phyloP scores from a whole-genome alignment of 2,797 vertebrate species.

The Antennarius maculatus region DNA sequence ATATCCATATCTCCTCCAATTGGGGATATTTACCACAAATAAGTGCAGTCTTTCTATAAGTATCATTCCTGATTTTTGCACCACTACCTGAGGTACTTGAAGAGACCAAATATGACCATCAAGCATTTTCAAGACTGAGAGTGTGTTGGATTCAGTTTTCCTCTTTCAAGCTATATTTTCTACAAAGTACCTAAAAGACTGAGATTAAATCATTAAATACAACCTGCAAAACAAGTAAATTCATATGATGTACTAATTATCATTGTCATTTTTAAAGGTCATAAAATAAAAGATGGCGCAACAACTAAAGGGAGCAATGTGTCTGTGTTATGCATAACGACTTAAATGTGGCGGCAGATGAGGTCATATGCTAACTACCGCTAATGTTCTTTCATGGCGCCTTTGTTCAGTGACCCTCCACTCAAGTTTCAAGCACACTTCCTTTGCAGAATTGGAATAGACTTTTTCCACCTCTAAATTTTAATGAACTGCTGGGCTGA shows the following conservation, averaged over 20 bases:
- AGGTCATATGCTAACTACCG: constrained; percentile 59
- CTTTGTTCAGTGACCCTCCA: constrained; percentile 53
- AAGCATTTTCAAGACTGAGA: not conserved
- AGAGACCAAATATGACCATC: not conserved
- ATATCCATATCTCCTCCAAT: too few species aligned
- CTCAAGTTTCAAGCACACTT: constrained; percentile 56
- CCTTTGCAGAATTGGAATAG: constrained; percentile 71
- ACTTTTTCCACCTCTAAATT: constrained; percentile 83
- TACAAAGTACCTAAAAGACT: constrained; percentile 1
- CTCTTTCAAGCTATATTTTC: not conserved
- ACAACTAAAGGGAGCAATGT: constrained; percentile 12
- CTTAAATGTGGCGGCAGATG: constrained; percentile 52
- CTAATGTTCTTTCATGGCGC: constrained; percentile 56
- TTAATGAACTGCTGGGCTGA: constrained; percentile 78
- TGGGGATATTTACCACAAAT: not conserved
- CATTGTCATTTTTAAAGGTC: constrained; percentile 41
- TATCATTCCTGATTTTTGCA: not conserved
- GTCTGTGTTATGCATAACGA: constrained; percentile 22
- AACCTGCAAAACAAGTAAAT: constrained; percentile 24
- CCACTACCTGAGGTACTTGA: not conserved
- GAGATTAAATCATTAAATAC: constrained; percentile 12
- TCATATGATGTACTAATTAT: constrained; percentile 25
- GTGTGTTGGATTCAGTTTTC: constrained; percentile 3
- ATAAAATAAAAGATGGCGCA: constrained; percentile 29
- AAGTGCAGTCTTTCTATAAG: not conserved